These are phyloP conservation scores for Anastrepha ludens DNA, from an alignment of 1,140 invertebrate species.

Conservation along the genomic window DNA sequence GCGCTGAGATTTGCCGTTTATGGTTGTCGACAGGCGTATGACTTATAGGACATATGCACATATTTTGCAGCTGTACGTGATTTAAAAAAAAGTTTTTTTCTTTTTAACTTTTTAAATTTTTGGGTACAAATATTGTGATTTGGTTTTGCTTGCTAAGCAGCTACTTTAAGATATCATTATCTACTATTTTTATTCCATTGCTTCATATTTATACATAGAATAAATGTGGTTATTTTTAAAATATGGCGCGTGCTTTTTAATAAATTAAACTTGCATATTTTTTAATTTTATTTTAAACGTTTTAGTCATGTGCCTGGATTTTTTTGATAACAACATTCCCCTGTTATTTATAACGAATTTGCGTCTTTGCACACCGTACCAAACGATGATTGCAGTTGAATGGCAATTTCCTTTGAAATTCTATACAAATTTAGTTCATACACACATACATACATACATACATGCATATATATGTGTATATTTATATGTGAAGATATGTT, in stretches of 20 bases:
- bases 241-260: constrained; percentile 21
- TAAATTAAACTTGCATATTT: neutral
- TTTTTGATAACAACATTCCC: neutral
- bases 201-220: neutral
- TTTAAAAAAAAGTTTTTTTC: neutral
- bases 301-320: neutral
- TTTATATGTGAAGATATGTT: too few species aligned
- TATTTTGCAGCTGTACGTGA: too few species aligned
- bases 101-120: too few species aligned
- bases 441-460: too few species aligned
- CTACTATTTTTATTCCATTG: neutral
- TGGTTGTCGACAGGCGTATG: neutral
- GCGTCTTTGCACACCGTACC: neutral
- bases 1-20: neutral
- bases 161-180: neutral
- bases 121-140: neutral
- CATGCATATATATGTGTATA: too few species aligned
- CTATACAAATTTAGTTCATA: too few species aligned
- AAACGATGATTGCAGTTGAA: neutral
- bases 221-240: constrained; percentile 6
- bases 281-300: neutral
- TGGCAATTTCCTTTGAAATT: neutral
- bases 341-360: neutral
- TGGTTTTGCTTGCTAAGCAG: neutral
- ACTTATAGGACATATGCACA: too few species aligned